These are phyloP conservation scores for Mus minutoides DNA, from an alignment of 2,797 vertebrate species.

Conservation along the genomic window DNA sequence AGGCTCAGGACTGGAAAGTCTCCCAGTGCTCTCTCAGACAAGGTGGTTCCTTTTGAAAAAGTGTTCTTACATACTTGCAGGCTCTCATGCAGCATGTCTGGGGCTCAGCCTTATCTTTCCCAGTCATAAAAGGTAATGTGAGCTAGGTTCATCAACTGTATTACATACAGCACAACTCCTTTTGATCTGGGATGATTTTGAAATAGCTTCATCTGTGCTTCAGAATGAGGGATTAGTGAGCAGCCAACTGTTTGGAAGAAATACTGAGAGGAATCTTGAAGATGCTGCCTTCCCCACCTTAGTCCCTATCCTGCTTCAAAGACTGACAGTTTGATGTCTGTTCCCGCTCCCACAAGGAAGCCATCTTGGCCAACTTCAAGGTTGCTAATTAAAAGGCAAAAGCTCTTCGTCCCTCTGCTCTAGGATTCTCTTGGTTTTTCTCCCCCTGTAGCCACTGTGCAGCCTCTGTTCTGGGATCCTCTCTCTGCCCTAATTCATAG, in stretches of 20 bases:
- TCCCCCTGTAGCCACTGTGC: too few relatives aligned
- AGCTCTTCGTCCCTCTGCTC: not conserved
- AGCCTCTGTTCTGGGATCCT: not conserved
- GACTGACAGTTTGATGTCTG: not conserved
- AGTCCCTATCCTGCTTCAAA: not conserved
- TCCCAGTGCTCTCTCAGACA: slow-evolving; percentile 62
- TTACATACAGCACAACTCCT: not conserved
- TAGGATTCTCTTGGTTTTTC: not conserved
- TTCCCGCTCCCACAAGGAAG: not conserved
- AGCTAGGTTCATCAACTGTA: not conserved
- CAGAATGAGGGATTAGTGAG: not conserved
- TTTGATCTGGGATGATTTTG: not conserved
- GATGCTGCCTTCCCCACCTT: not conserved
- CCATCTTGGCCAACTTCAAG: not conserved
- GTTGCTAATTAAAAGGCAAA: too few relatives aligned
- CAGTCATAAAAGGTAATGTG: slow-evolving; percentile 40
- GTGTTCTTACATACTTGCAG: slow-evolving; percentile 61
- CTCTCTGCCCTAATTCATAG: not conserved
- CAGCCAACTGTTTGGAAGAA: not conserved
- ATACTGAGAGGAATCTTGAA: not conserved
- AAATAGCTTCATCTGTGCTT: not conserved
- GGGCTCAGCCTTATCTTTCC: slow-evolving; percentile 16
- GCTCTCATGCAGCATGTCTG: slow-evolving; percentile 59
- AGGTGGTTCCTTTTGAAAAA: slow-evolving; percentile 78
- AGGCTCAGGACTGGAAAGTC: slow-evolving; percentile 60